Evolutionary conservation across 2,888 invertebrate species (phyloP).

Genomic region (Pantelozetes paolii): DNA sequence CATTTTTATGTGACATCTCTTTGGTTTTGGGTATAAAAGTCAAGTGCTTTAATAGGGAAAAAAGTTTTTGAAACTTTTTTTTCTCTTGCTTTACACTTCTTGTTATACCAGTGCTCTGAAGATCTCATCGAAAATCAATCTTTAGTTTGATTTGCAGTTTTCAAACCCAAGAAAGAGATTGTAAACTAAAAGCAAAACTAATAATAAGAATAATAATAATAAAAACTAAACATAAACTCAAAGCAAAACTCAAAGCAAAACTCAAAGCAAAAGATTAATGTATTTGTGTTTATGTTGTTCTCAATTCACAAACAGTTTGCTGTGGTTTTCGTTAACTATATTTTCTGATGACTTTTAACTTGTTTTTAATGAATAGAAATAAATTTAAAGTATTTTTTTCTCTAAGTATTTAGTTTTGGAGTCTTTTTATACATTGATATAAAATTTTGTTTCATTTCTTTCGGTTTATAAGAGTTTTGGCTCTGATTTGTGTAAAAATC

Average conservation of each 20-base stretch:
- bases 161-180: no score
- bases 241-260: no score
- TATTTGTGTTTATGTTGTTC: not conserved
- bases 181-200: no score
- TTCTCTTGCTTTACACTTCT: not conserved
- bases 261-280: slow-evolving; percentile 1
- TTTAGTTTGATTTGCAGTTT: not conserved
- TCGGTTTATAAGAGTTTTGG: no score
- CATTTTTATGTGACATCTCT: not conserved
- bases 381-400: no score
- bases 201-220: not conserved
- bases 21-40: not conserved
- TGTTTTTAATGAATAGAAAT: no score
- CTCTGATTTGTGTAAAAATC: no score
- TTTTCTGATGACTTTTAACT: no score
- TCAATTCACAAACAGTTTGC: not conserved
- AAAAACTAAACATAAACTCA: not conserved
- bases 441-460: no score
- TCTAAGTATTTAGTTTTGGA: no score
- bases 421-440: no score
- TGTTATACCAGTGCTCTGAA: not conserved
- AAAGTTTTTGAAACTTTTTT: not conserved
- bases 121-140: not conserved
- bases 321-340: no score
- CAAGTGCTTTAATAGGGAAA: not conserved